Conservation (phyloP, 2,888 invertebrate genomes). For the Rhaphigaster nebulosa region DNA sequence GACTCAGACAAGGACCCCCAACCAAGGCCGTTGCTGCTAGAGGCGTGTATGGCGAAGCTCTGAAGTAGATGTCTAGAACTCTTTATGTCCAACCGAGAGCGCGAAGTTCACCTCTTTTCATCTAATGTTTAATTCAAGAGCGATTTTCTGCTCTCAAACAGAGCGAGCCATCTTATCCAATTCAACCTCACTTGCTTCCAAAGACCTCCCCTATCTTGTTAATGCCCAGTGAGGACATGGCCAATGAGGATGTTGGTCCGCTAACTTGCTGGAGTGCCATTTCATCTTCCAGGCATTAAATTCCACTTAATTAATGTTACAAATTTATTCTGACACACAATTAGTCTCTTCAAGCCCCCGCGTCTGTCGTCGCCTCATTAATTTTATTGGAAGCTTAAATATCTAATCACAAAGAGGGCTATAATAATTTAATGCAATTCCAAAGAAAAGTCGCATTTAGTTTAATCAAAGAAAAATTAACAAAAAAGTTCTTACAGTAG, state of each 20-base stretch:
- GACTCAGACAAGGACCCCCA: no score
- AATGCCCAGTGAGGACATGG: background rate
- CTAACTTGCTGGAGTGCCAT: background rate
- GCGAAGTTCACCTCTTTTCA: constrained; percentile 29
- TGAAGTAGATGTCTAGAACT: no score
- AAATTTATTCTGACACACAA: background rate
- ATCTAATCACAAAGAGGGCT: no score
- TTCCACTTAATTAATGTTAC: background rate
- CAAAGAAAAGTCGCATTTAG: no score
- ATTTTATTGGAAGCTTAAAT: no score
- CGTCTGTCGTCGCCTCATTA: no score
- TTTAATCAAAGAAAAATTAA: no score
- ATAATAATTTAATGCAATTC: no score
- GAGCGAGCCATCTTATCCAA: background rate
- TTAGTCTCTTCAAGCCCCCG: no score
- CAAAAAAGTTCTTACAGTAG: no score
- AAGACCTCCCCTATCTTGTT: background rate
- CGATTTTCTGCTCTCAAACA: background rate
- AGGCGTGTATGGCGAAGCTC: no score
- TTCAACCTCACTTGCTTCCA: background rate
- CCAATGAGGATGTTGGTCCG: background rate
- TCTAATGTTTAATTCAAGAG: constrained; percentile 28
- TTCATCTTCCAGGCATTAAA: background rate
- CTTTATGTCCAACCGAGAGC: background rate
- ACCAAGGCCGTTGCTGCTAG: no score